These are phyloP conservation scores for Perizoma affinitatum DNA, from an alignment of 2,888 invertebrate genomes.

Conservation along the genomic window DNA sequence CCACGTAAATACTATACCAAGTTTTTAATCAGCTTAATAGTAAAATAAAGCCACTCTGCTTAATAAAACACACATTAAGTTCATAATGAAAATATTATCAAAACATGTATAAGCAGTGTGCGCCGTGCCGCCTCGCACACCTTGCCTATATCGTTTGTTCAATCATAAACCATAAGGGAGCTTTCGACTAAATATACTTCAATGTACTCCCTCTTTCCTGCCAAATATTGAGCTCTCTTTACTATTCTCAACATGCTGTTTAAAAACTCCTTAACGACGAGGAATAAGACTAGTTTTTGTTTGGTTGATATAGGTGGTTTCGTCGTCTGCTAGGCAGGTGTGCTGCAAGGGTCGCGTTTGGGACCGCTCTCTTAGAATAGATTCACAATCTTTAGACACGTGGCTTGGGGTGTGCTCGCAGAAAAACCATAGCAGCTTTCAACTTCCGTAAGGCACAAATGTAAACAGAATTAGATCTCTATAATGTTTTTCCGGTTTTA, in stretches of 20 bases:
- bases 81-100: conserved; percentile 52
- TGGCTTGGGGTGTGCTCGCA: conserved; percentile 73
- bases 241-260: conserved; percentile 46
- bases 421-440: conserved; percentile 77
- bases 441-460: conserved; percentile 78
- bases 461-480: conserved; percentile 78
- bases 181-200: conserved; percentile 81
- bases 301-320: conserved; percentile 29
- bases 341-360: conserved; percentile 72
- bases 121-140: conserved; percentile 62
- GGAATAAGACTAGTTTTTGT: conserved; percentile 50
- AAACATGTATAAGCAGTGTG: conserved; percentile 57
- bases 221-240: conserved; percentile 71
- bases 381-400: conserved; percentile 77
- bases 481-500: conserved; percentile 81
- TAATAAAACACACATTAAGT: conserved; percentile 43
- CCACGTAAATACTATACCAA: background rate
- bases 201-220: conserved; percentile 82
- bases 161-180: conserved; percentile 74
- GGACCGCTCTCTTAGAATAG: conserved; percentile 75
- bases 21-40: background rate
- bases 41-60: conserved; percentile 9
- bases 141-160: conserved; percentile 79
- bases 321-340: conserved; percentile 69
- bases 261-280: conserved; percentile 43